Percentiles rank a stretch among this genome's conserved stretches.
Evolutionary conservation across 1,140 invertebrate species (phyloP).

Genomic region (Tribolium castaneum): DNA sequence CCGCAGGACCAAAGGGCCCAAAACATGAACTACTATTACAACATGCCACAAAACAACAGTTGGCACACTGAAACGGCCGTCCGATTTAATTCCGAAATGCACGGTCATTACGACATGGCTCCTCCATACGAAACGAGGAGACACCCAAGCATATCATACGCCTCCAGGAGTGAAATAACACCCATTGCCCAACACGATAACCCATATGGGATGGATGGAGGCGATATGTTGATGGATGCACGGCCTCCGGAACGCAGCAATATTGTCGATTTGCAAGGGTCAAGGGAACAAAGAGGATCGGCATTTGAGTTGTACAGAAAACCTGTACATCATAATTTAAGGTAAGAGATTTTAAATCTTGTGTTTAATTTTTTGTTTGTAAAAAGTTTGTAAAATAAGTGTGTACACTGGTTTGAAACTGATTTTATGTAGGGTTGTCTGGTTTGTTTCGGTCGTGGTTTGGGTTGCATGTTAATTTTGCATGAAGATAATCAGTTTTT

Average conservation of each 20-base stretch:
- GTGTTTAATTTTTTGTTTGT: conserved; percentile 11
- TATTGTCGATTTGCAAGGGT: conserved; percentile 69
- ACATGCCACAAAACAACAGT: conserved; percentile 60
- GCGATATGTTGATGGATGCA: conserved; percentile 54
- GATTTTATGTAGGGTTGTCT: conserved; percentile 55
- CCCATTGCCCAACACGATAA: conserved; percentile 59
- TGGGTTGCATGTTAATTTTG: conserved; percentile 29
- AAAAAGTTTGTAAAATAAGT: conserved; percentile 43
- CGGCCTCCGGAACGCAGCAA: conserved; percentile 57
- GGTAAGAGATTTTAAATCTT: conserved; percentile 66
- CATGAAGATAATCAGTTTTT: not conserved
- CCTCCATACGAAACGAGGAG: conserved; percentile 60
- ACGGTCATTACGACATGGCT: conserved; percentile 61
- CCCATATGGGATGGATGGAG: conserved; percentile 46
- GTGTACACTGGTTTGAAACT: conserved; percentile 61
- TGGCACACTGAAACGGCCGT: conserved; percentile 59
- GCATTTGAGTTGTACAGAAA: conserved; percentile 96
- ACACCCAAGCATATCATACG: conserved; percentile 62
- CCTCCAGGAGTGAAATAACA: conserved; percentile 61
- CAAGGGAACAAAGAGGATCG: conserved; percentile 90
- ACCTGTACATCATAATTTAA: conserved; percentile 81
- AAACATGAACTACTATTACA: conserved; percentile 66
- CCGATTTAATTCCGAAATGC: conserved; percentile 55
- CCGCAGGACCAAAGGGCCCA: conserved; percentile 59
- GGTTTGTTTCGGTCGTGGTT: conserved; percentile 45